Conservation (phyloP, 2,113 vertebrate genomes). For the Pristiophorus japonicus region DNA sequence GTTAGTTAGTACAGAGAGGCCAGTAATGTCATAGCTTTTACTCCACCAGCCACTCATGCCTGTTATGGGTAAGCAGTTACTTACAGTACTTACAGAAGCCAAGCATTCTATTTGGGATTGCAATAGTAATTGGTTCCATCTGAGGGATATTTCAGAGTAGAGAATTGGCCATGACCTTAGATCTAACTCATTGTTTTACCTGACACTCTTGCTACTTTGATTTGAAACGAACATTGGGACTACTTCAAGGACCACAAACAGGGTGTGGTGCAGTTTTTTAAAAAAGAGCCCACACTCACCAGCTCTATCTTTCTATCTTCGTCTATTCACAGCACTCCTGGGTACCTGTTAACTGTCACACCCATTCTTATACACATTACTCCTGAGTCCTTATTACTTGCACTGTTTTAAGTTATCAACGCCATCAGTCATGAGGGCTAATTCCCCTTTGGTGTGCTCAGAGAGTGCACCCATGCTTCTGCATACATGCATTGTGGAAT, state of each 20-base stretch:
- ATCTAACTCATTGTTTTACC: neutral
- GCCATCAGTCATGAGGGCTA: neutral
- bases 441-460: neutral
- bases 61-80: neutral
- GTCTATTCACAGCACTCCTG: neutral
- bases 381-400: neutral
- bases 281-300: neutral
- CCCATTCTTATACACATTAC: too few species aligned
- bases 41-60: neutral
- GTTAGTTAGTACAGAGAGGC: neutral
- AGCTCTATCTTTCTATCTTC: neutral
- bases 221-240: neutral
- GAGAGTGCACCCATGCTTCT: neutral
- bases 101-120: neutral
- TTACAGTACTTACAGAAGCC: neutral
- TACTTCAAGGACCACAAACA: neutral
- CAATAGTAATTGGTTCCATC: neutral
- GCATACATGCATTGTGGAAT: neutral
- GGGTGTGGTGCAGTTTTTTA: neutral
- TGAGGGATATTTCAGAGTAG: neutral
- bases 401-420: neutral
- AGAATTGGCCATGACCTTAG: neutral
- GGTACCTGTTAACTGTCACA: neutral
- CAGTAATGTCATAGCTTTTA: neutral
- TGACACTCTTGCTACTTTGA: neutral